phyloP scores from a whole-genome alignment of 1,140 invertebrate species.

The Bemisia tabaci region DNA sequence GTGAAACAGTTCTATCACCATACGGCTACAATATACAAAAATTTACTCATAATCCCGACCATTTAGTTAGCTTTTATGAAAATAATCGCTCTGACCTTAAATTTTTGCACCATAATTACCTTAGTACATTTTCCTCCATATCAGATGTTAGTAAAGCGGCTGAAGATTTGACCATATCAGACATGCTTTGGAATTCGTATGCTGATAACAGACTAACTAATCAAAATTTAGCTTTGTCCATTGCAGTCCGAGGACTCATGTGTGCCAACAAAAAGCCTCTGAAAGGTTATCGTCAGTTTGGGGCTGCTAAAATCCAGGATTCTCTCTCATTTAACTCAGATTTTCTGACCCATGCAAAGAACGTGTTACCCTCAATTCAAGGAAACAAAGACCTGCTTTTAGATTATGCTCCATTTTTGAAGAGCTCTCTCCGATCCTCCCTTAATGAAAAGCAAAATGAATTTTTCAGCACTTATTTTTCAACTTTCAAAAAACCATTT shows the following conservation, averaged over 20 bases:
- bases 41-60: slow-evolving; percentile 45
- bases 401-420: slow-evolving; percentile 10
- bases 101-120: slow-evolving; percentile 59
- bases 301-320: slow-evolving; percentile 8
- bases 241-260: slow-evolving; percentile 52
- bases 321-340: slow-evolving; percentile 5
- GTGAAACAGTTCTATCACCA: slow-evolving; percentile 29
- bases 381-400: slow-evolving; percentile 11
- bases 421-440: not conserved
- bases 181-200: slow-evolving; percentile 50
- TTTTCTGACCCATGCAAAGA: not conserved
- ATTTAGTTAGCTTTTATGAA: slow-evolving; percentile 45
- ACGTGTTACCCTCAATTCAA: not conserved
- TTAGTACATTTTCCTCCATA: slow-evolving; percentile 47
- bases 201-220: slow-evolving; percentile 26
- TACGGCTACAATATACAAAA: slow-evolving; percentile 24
- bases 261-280: slow-evolving; percentile 44
- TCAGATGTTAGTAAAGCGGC: slow-evolving; percentile 38
- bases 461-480: not conserved
- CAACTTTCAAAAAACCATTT: not conserved
- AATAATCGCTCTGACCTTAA: slow-evolving; percentile 45
- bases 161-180: slow-evolving; percentile 43
- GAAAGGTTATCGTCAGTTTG: slow-evolving; percentile 11
- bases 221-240: slow-evolving; percentile 34
- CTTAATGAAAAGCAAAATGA: not conserved